Evolutionary conservation across 2,113 vertebrate genomes (phyloP), one percentile per base, ranked within the genome.

Genomic region (Glaucomys volans): DNA sequence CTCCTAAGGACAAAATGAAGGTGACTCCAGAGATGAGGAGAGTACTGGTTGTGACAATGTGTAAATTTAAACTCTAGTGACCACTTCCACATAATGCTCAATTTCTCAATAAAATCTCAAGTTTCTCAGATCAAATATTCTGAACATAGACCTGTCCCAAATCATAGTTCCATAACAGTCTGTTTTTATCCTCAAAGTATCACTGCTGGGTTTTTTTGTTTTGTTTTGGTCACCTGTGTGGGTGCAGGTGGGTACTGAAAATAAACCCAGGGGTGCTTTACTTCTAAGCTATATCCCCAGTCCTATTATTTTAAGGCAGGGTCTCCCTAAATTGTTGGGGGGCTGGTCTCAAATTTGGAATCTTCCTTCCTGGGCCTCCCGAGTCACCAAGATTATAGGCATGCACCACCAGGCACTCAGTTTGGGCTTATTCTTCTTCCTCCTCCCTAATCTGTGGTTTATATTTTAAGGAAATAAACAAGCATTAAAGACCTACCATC

Each of bases 51-150:
- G 3, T 87, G 26, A 90, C 81, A 24, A 90, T 28, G 64, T n/a
- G 44, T 40, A 30, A 62, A 28, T 57, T n/a, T 89, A 83, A 96
- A 87, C 4, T 35, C 80, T 40, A 74, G 44, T n/a, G 10, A 69
- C 26, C 50, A 82, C 83, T 32, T 82, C 35, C 72, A 74, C 82
- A 66, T 44, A 37, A 44, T 28, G 79, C 0, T 26, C 20, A 30
- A 82, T 92, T 97, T 82, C 44, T 87, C 44, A 92, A 71, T 69
- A 87, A 92, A 86, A 85, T 28, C 52, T 71, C 62, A 40, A 37
- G 54, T 40, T 94, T 94, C 44, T 86, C 62, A 94, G 35, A 52
- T n/a, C 54, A 74, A 92, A 86, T 44, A 77, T 92, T 64, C 52
- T 96, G 32, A 95, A 64, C n/a, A 42, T 1, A 82, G 44, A 59